A percentile compares a stretch with the other conserved stretches of the same genome.
Evolutionary conservation across 2,888 invertebrate genomes (phyloP).

Genomic region (Panorpa germanica): DNA sequence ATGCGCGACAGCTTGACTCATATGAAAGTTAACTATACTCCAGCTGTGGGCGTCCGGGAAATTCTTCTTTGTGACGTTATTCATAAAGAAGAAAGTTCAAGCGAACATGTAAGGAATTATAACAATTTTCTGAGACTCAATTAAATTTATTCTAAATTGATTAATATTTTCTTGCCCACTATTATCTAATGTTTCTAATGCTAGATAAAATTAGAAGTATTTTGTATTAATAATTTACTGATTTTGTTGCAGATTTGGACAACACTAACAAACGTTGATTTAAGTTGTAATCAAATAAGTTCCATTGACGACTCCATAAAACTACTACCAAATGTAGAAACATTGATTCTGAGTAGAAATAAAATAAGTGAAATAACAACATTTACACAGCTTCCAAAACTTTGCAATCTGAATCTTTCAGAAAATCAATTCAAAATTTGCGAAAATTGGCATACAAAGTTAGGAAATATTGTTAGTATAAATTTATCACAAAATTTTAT

Average conservation of each 20-base stretch:
- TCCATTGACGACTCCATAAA: conserved; percentile 66
- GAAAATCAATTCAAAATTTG: conserved; percentile 58
- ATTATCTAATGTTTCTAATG: no score
- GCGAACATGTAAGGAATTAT: conserved; percentile 18
- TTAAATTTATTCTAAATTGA: not conserved
- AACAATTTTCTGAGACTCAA: not conserved
- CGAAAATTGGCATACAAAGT: conserved; percentile 60
- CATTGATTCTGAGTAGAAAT: conserved; percentile 60
- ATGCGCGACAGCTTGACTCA: conserved; percentile 40
- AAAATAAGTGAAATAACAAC: conserved; percentile 52
- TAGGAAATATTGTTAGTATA: conserved; percentile 75
- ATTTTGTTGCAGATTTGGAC: conserved; percentile 41
- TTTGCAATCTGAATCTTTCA: conserved; percentile 59
- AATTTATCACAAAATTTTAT: conserved; percentile 75
- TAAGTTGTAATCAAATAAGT: conserved; percentile 59
- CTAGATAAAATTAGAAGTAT: no score
- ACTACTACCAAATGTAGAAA: conserved; percentile 50
- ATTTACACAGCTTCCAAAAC: conserved; percentile 56
- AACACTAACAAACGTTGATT: conserved; percentile 47
- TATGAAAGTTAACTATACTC: conserved; percentile 45
- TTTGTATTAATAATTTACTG: conserved; percentile 7
- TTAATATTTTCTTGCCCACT: no score
- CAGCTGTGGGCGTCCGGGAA: conserved; percentile 49
- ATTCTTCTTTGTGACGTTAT: conserved; percentile 70
- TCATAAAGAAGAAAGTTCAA: conserved; percentile 36